A percentile compares a stretch with the other conserved stretches of the same genome.
phyloP scores from a whole-genome alignment of 1,140 invertebrate genomes.

The Micrasema longulum region DNA sequence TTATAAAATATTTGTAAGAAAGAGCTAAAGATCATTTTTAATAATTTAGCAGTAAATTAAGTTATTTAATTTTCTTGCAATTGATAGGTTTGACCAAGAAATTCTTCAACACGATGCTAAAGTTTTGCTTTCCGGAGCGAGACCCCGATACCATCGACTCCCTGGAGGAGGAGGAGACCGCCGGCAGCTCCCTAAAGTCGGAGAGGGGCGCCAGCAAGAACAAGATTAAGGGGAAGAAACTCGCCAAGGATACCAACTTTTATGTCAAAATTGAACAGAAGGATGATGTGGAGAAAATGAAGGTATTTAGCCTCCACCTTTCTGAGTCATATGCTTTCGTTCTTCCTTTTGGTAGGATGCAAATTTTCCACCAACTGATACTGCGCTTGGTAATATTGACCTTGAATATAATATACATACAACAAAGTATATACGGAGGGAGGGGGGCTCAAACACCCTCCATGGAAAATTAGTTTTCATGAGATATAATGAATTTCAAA shows the following conservation, averaged over 20 bases:
- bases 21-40: too few relatives aligned
- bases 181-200: slow-evolving; percentile 55
- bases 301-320: slow-evolving; percentile 75
- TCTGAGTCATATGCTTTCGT: background rate
- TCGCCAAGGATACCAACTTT: slow-evolving; percentile 86
- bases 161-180: slow-evolving; percentile 68
- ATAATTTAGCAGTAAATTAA: too few relatives aligned
- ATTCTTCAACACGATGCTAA: slow-evolving; percentile 97
- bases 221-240: slow-evolving; percentile 67
- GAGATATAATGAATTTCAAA: too few relatives aligned
- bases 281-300: slow-evolving; percentile 99
- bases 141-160: slow-evolving; percentile 87
- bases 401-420: too few relatives aligned
- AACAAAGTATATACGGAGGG: too few relatives aligned
- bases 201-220: slow-evolving; percentile 65
- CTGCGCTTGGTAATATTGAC: too few relatives aligned
- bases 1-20: too few relatives aligned
- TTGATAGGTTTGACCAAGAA: slow-evolving; percentile 89
- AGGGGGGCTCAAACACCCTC: too few relatives aligned
- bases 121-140: slow-evolving; percentile 98
- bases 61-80: too few relatives aligned
- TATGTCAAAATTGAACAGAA: slow-evolving; percentile 87
- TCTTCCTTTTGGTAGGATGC: too few relatives aligned
- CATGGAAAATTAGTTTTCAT: too few relatives aligned
- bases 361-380: too few relatives aligned